Percentiles rank a stretch among this genome's conserved stretches.
Evolutionary conservation across 2,797 vertebrate species (phyloP).

Genomic region (Cyclopterus lumpus): DNA sequence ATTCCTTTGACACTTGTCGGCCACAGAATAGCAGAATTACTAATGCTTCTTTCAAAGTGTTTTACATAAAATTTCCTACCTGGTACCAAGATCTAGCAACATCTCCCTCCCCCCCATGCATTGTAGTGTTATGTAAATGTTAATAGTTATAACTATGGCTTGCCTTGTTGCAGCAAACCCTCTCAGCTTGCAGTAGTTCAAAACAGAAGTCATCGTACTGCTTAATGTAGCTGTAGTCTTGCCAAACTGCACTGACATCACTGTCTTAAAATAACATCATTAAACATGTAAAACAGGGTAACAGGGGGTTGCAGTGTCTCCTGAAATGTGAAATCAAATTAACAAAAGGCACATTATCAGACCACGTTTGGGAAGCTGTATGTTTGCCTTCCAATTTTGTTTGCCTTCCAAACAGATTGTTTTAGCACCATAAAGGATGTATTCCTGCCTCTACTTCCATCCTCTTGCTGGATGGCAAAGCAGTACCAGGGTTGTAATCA

Average conservation of each 20-base stretch:
- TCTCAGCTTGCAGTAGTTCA: neutral
- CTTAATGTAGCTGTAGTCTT: conserved; percentile 11
- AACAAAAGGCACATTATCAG: conserved; percentile 10
- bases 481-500: neutral
- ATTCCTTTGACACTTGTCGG: no score
- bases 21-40: neutral
- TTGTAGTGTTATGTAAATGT: neutral
- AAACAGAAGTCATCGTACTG: neutral
- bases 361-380: neutral
- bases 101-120: neutral
- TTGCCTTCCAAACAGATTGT: neutral
- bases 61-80: no score
- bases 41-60: no score
- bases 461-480: neutral
- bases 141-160: neutral
- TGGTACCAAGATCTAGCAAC: no score
- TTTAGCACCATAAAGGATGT: neutral
- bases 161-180: neutral
- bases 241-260: conserved; percentile 43
- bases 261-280: conserved; percentile 60
- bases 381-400: neutral
- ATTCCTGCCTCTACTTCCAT: neutral
- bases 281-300: conserved; percentile 49
- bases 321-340: conserved; percentile 27
- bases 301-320: conserved; percentile 11